These are phyloP conservation scores for Globia sparganii DNA, from an alignment of 2,888 invertebrate genomes.

Conservation along the genomic window DNA sequence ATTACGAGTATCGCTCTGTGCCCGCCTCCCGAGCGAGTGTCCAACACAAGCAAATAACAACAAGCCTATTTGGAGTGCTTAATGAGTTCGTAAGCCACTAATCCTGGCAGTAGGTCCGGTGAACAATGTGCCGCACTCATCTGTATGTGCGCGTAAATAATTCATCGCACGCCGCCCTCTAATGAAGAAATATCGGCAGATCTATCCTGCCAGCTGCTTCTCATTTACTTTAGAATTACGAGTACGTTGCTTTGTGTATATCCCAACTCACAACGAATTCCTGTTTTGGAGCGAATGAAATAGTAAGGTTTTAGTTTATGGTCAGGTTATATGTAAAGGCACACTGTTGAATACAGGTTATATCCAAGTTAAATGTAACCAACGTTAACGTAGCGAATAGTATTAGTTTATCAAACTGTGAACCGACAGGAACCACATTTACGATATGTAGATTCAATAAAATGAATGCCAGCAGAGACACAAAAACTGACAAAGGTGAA, in stretches of 20 bases:
- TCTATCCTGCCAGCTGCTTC: conserved; percentile 25
- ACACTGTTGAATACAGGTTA: background rate
- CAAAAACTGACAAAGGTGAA: too few relatives aligned
- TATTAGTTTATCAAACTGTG: background rate
- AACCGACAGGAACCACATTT: too few relatives aligned
- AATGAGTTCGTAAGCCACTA: conserved; percentile 11
- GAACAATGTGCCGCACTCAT: conserved; percentile 47
- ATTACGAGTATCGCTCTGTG: background rate
- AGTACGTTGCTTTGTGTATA: conserved; percentile 3
- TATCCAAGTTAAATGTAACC: background rate
- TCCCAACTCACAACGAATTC: background rate
- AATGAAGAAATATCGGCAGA: conserved; percentile 59
- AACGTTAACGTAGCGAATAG: background rate
- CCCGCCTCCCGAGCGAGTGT: background rate
- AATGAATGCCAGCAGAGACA: too few relatives aligned
- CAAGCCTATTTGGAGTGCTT: conserved; percentile 13
- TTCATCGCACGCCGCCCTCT: conserved; percentile 45
- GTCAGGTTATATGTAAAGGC: background rate
- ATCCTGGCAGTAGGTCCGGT: background rate
- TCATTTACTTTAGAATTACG: conserved; percentile 37
- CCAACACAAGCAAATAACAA: conserved; percentile 2
- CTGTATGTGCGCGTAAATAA: conserved; percentile 59
- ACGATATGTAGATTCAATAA: too few relatives aligned
- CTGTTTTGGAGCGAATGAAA: background rate
- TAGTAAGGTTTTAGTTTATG: background rate